Conservation (phyloP, 2,113 vertebrate species). For the Bos taurus region ARS-UCD2.0 NC_037348.1:21823501-21824000, state of each 20-base stretch:
- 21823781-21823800: not conserved
- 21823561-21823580: not conserved
- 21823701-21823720: not conserved
- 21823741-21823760: not conserved
- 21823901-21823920: not conserved
- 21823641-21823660: not conserved
- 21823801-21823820: not conserved
- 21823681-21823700: not conserved
- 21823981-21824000: not conserved
- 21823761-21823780: no score
- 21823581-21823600: not conserved
- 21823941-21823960: not conserved
- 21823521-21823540: not conserved
- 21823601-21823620: not conserved
- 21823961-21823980: not conserved
- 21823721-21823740: not conserved
- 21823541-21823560: not conserved
- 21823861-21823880: not conserved
- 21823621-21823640: not conserved
- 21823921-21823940: not conserved
- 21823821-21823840: not conserved
- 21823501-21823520: not conserved
- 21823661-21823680: not conserved
- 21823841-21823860: not conserved
- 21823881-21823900: not conserved